Percentiles rank a stretch among this genome's conserved stretches.
Evolutionary conservation across 2,113 vertebrate genomes (phyloP).

Genomic region (Datnioides undecimradiatus): DNA sequence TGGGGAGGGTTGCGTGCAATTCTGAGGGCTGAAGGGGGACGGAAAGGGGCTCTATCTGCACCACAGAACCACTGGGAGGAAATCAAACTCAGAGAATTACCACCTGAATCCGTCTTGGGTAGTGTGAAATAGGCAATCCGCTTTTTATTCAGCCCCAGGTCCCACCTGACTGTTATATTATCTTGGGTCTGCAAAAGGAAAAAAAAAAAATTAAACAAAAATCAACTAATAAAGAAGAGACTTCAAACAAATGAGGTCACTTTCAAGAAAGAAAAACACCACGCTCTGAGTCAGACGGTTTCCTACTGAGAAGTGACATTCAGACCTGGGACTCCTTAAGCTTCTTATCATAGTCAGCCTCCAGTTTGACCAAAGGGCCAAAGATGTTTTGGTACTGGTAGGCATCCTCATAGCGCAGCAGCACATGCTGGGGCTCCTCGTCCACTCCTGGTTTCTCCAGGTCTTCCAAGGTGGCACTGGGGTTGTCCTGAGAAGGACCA

Average conservation of each 20-base stretch:
- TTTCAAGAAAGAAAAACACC: not conserved
- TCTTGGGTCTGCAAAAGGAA: conserved; percentile 92
- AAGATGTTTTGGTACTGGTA: conserved; percentile 99
- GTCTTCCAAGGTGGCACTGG: conserved; percentile 95
- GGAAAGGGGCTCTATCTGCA: conserved; percentile 52
- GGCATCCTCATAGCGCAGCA: conserved; percentile 97
- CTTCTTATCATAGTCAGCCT: conserved; percentile 99
- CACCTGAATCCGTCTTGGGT: conserved; percentile 98
- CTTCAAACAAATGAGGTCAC: not conserved
- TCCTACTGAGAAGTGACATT: not conserved
- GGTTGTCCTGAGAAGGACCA: conserved; percentile 89
- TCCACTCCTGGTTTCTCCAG: conserved; percentile 98
- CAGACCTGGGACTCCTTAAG: conserved; percentile 98
- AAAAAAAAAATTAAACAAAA: not conserved
- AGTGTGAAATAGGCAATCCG: conserved; percentile 99
- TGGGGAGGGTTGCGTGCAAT: conserved; percentile 52
- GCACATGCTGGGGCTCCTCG: conserved; percentile 96
- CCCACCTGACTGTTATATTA: conserved; percentile 99
- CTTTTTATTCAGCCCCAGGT: conserved; percentile 99
- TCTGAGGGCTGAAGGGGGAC: conserved; percentile 24
- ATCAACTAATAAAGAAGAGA: not conserved
- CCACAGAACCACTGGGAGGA: conserved; percentile 65
- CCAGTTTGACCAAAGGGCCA: conserved; percentile 96
- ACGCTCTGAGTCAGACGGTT: not conserved
- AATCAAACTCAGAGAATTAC: conserved; percentile 81